Conservation (phyloP, 2,888 invertebrate genomes). For the Eucera pruinosa region DNA sequence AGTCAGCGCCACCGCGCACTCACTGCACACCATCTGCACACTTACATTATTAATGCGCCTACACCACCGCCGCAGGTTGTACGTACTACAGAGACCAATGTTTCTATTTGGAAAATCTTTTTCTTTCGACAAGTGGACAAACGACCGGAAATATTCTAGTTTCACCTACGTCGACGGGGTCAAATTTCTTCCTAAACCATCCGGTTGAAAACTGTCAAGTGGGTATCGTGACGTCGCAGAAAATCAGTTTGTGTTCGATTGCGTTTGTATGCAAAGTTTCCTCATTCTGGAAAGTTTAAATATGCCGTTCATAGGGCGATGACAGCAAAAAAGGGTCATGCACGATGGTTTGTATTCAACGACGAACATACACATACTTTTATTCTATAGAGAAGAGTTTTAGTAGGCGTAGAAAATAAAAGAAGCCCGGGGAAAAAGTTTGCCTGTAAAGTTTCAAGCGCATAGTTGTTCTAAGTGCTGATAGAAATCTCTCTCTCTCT, state of each 20-base stretch:
- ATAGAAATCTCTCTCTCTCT: conserved; percentile 47
- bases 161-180: not conserved
- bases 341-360: not conserved
- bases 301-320: conserved; percentile 17
- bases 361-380: not conserved
- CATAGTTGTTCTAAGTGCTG: conserved; percentile 48
- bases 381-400: conserved; percentile 1
- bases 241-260: conserved; percentile 22
- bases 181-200: no score
- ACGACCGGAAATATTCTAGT: conserved; percentile 22
- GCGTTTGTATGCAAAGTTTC: not conserved
- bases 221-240: not conserved
- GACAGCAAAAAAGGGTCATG: conserved; percentile 8
- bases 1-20: conserved; percentile 76
- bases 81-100: conserved; percentile 53
- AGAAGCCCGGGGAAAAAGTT: conserved; percentile 29
- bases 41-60: conserved; percentile 82
- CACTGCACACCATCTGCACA: conserved; percentile 77
- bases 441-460: conserved; percentile 36
- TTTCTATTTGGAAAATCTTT: conserved; percentile 66
- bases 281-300: conserved; percentile 21
- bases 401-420: conserved; percentile 22
- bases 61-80: conserved; percentile 64
- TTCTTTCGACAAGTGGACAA: conserved; percentile 34
- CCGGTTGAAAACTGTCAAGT: not conserved